phyloP scores from a whole-genome alignment of 2,888 invertebrate genomes.

The Dendrolimus pini region DNA sequence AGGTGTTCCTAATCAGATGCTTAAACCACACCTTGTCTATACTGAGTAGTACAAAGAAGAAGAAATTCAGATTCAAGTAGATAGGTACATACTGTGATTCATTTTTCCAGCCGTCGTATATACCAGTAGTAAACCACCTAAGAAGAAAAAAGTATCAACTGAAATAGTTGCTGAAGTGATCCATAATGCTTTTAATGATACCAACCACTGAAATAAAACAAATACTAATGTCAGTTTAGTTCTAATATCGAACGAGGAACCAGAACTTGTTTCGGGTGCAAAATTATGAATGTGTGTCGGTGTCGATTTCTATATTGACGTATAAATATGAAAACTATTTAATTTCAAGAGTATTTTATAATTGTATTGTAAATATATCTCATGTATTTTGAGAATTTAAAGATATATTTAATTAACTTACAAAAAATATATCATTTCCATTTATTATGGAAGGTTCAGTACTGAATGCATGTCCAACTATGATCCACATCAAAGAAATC shows the following conservation, averaged over 20 bases:
- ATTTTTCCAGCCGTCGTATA: slow-evolving; percentile 45
- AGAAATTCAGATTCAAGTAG: no score
- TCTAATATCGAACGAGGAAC: no score
- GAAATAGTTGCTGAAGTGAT: slow-evolving; percentile 54
- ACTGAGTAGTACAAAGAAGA: no score
- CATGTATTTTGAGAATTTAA: no score
- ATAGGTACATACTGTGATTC: slow-evolving; percentile 30
- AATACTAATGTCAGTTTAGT: no score
- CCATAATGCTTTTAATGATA: slow-evolving; percentile 36
- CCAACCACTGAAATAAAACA: slow-evolving; percentile 16
- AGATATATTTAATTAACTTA: slow-evolving; percentile 7
- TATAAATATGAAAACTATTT: not conserved
- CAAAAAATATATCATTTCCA: slow-evolving; percentile 10
- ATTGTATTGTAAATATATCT: no score
- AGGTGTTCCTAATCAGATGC: no score
- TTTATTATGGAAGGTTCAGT: slow-evolving; percentile 17
- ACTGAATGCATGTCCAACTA: slow-evolving; percentile 40
- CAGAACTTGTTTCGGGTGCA: no score
- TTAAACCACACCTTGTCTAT: no score
- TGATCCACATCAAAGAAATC: slow-evolving; percentile 57
- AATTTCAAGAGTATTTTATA: no score
- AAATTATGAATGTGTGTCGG: no score
- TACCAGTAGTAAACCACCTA: slow-evolving; percentile 44
- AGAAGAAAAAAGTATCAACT: slow-evolving; percentile 79
- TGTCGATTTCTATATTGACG: not conserved